Conservation (phyloP, 2,888 invertebrate genomes). For the Acleris cristana region DNA sequence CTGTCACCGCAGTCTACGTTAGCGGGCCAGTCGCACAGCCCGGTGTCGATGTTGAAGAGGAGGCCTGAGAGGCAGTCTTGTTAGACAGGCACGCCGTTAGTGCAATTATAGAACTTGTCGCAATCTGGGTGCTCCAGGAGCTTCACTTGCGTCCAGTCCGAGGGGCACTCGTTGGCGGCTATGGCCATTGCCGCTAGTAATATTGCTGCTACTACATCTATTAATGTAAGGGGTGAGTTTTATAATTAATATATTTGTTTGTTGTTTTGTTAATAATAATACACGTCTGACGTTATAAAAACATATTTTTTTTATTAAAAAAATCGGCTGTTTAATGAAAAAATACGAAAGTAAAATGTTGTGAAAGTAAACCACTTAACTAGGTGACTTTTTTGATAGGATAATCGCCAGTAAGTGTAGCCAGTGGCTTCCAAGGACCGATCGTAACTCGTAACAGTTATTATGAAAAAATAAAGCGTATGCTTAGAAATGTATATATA, state of each 20-base stretch:
- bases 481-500: conserved; percentile 1
- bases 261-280: not conserved
- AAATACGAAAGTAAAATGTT: no score
- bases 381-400: no score
- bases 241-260: not conserved
- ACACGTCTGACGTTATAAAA: no score
- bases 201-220: conserved; percentile 26
- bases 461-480: no score
- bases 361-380: no score
- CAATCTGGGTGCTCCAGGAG: conserved; percentile 84
- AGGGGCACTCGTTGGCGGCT: conserved; percentile 58
- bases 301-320: no score
- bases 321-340: no score
- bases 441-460: no score
- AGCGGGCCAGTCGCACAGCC: conserved; percentile 84
- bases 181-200: conserved; percentile 48
- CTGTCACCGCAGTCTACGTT: conserved; percentile 85
- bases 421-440: no score
- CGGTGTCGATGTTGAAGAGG: conserved; percentile 80
- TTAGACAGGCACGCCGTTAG: conserved; percentile 84
- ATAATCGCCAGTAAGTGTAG: no score
- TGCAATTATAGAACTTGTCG: conserved; percentile 86
- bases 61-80: conserved; percentile 82
- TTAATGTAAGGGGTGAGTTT: not conserved
- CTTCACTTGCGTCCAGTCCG: conserved; percentile 65